These are phyloP conservation scores for Laodelphax striatellus DNA, from an alignment of 1,140 invertebrate genomes.

Conservation along the genomic window DNA sequence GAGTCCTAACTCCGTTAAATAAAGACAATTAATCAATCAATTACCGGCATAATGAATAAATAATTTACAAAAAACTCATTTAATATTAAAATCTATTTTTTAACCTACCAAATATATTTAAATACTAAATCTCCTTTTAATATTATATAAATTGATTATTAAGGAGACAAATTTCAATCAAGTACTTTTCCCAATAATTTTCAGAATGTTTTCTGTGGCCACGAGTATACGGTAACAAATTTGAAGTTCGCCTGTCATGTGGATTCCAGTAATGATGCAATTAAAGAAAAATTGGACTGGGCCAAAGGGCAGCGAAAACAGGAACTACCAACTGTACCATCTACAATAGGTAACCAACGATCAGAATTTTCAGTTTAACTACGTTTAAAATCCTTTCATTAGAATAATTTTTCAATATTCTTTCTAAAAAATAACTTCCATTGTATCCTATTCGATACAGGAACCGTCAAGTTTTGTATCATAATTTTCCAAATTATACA, in stretches of 20 bases:
- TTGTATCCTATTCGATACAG: too few relatives aligned
- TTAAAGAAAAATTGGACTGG: constrained; percentile 62
- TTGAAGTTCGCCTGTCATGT: constrained; percentile 78
- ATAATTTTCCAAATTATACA: too few relatives aligned
- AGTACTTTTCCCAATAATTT: constrained; percentile 18
- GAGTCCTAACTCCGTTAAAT: too few relatives aligned
- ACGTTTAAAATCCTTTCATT: too few relatives aligned
- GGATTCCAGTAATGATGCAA: constrained; percentile 67
- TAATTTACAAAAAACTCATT: too few relatives aligned
- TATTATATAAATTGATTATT: not conserved
- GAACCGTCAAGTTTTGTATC: too few relatives aligned
- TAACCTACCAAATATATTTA: too few relatives aligned
- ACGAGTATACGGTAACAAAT: constrained; percentile 91
- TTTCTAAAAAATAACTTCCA: too few relatives aligned
- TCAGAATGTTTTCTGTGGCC: constrained; percentile 91
- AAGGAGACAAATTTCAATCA: not conserved
- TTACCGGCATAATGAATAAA: too few relatives aligned
- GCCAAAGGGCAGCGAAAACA: constrained; percentile 47
- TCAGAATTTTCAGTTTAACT: not conserved
- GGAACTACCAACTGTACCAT: constrained; percentile 76
- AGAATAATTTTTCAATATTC: too few relatives aligned
- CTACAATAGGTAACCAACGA: constrained; percentile 58
- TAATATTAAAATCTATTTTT: too few relatives aligned
- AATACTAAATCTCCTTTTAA: not conserved
- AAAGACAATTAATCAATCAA: too few relatives aligned